Evolutionary conservation across 2,113 vertebrate species (phyloP).

Genomic region (Anguilla japonica): DNA sequence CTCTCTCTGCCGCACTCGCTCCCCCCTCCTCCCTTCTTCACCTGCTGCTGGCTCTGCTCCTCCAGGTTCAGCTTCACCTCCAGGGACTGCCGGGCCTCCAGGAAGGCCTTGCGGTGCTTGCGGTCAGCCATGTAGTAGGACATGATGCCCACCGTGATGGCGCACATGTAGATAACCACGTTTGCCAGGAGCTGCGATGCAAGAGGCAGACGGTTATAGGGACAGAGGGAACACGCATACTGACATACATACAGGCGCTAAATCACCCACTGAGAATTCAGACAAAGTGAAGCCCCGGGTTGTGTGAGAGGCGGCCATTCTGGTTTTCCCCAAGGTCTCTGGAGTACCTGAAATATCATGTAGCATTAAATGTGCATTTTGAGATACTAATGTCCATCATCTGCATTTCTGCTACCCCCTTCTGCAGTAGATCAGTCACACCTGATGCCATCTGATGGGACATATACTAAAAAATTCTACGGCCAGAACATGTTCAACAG

Average conservation of each 20-base stretch:
- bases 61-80: conserved; percentile 93
- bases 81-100: conserved; percentile 91
- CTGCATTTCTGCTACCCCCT: too few species aligned
- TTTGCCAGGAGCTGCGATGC: conserved; percentile 80
- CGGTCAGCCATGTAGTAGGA: conserved; percentile 94
- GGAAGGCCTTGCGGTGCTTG: conserved; percentile 91
- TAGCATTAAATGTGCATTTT: not conserved
- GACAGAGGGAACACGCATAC: conserved; percentile 8
- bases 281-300: not conserved
- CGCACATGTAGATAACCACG: conserved; percentile 82
- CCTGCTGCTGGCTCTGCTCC: conserved; percentile 95
- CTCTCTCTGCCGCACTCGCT: not conserved
- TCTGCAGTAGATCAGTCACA: too few species aligned
- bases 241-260: not conserved
- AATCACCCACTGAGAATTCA: not conserved
- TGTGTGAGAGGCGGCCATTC: not conserved
- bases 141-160: conserved; percentile 82
- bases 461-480: too few species aligned
- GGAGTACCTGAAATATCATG: not conserved
- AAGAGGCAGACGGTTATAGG: conserved; percentile 13
- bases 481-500: too few species aligned
- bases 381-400: not conserved
- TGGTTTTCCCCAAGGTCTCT: not conserved
- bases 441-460: too few species aligned
- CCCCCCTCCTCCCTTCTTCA: conserved; percentile 47